Base-by-base conservation (phyloP, 2,888 invertebrate genomes). In the Pammene fasciana region DNA sequence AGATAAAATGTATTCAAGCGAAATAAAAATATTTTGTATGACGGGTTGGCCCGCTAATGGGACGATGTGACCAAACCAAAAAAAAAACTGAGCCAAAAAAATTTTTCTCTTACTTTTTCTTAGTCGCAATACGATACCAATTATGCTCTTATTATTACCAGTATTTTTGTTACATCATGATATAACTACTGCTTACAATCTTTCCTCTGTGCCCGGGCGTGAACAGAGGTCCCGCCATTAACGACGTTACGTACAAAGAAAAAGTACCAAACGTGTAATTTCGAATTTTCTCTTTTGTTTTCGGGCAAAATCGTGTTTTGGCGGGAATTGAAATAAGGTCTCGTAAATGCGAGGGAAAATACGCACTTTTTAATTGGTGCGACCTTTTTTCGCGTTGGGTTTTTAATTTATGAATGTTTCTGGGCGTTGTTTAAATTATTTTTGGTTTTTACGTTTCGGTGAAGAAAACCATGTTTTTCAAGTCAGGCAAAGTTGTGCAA, bases 241-340 rank as follows among this genome's bases (percentile, higher is more conserved):
- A 70, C 70, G 43, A 60, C 59, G 60, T 70, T 70, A 43, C 65
- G 65, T 68, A 68, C 65, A 70, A 65, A 70, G 70, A 70, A 70
- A 70, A 70, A 70, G 70, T 70, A 60, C 59, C 65, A 18, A 60
- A 70, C 70, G 55, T 65, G 60, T 70, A 70, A 70, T 65, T 70
- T 60, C 34, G 70, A 65, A 65, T 68, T 68, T 60, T 60, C 70
- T 26, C 65, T 70, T 60, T 65, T 48, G 55, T 70, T 56, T 60
- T 41, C 18, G 26, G 14, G 67, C 56, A 43, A 64, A 57, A 54
- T 34, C 68, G 59, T 48, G 46, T 70, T 70, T 70, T 16, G 57
- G 48, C 50, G 65, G 38, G 60, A 52, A 60, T 70, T 65, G 34
- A 70, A 65, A 60, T 60, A 60, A 70, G 65, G 65, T 65, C 54